Base-by-base conservation (phyloP, 2,113 vertebrate genomes). In the Heteronetta atricapilla region DNA sequence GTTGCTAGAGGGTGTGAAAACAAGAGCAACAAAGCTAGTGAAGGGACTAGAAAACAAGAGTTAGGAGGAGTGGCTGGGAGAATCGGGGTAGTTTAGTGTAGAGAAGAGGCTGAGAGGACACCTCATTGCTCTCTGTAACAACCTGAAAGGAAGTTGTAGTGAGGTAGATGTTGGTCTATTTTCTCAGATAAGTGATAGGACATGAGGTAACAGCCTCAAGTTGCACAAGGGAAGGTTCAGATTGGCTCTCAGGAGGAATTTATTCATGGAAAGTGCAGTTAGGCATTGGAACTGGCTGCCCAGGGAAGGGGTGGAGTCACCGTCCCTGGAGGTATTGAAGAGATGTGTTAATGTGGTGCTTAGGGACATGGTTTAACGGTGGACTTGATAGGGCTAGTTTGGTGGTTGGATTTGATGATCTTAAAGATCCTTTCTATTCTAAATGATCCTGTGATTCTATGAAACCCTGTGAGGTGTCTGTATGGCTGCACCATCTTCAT, bases 401-500 rank as follows among this genome's bases (percentile, higher is more conserved):
- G 58, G 36, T 36, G 59, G 59, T 36, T 60, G 59, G 22, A 36
- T 34, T 25, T 14, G 59, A n/a, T 36, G 59, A 60, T 60, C 58
- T 59, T 34, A 59, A n/a, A 59, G 33, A 34, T 59, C 58, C 34
- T 59, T 60, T 60, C 22, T n/a, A 60, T 33, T 14, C 8, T 60
- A 60, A 36, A 60, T 60, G 13, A 36, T 60, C n/a, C n/a, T 60
- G 8, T 34, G 58, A 60, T 60, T 60, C 22, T 62, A 36, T 34
- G 14, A 36, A 22, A 53, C 4, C 7, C 7, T 31, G 6, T 0
- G 0, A 66, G 28, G 22, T 48, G 25, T 69, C 79, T 68, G 15
- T 14, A 15, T 8, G 44, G 29, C 52, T 85, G 38, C 18, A 25
- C 26, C 4, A 1, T 7, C 62, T 50, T 80, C 21, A 25, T n/a